Conservation (phyloP, 2,888 invertebrate genomes). For the Itoplectis maculator region DNA sequence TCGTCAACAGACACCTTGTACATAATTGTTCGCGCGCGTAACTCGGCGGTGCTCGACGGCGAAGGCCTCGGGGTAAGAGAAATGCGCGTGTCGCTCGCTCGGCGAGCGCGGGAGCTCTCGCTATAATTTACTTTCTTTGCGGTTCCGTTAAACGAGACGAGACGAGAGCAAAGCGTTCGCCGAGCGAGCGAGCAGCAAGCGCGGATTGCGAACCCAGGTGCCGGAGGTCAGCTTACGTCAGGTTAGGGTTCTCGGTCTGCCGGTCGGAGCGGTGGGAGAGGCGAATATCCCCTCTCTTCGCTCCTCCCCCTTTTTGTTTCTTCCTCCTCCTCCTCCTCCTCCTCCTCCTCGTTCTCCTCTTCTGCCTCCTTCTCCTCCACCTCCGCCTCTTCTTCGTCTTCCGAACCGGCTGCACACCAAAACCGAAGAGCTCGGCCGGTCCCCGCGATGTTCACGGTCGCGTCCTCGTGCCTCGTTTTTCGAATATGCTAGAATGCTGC, state of each 20-base stretch:
- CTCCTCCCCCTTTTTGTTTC: constrained; percentile 44
- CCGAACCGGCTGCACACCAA: constrained; percentile 22
- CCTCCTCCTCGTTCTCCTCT: constrained; percentile 14
- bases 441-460: constrained; percentile 11
- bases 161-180: constrained; percentile 59
- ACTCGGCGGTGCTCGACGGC: constrained; percentile 8
- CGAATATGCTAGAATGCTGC: constrained; percentile 25
- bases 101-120: constrained; percentile 39
- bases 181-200: constrained; percentile 73
- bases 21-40: background rate
- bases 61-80: background rate
- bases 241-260: constrained; percentile 78
- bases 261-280: background rate
- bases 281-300: background rate
- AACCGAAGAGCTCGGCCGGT: constrained; percentile 13
- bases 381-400: constrained; percentile 8
- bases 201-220: constrained; percentile 79
- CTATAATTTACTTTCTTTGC: constrained; percentile 81
- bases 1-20: background rate
- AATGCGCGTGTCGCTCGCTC: constrained; percentile 40
- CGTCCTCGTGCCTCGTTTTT: constrained; percentile 44
- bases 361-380: constrained; percentile 20
- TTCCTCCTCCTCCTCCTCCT: constrained; percentile 25
- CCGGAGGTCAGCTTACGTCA: constrained; percentile 82
- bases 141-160: constrained; percentile 79